These are phyloP conservation scores for Lymantria monacha DNA, from an alignment of 2,888 invertebrate species.

Conservation along the genomic window DNA sequence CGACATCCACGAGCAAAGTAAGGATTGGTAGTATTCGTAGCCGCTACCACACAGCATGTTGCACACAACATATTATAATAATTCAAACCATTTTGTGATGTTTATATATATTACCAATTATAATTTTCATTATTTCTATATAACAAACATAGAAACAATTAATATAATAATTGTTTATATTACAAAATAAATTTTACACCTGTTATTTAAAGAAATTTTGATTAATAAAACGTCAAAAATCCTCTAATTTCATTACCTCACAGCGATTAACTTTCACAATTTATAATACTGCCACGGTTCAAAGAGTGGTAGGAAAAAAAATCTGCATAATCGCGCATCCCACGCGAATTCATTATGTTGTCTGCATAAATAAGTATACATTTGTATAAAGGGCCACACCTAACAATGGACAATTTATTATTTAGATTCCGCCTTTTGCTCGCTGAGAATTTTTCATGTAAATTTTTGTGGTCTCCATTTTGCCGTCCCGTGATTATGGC, in stretches of 20 bases:
- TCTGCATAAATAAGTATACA: conserved; percentile 72
- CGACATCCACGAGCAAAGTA: too few relatives aligned
- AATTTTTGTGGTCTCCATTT: conserved; percentile 54
- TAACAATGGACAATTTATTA: conserved; percentile 79
- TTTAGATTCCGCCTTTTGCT: conserved; percentile 67
- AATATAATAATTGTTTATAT: too few relatives aligned
- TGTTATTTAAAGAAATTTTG: too few relatives aligned
- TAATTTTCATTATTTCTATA: too few relatives aligned
- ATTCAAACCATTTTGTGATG: too few relatives aligned
- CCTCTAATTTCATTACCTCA: background rate
- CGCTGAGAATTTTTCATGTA: conserved; percentile 64
- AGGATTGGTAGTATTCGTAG: too few relatives aligned
- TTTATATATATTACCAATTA: too few relatives aligned
- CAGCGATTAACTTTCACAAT: conserved; percentile 30
- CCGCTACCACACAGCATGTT: too few relatives aligned
- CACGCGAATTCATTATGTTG: conserved; percentile 71
- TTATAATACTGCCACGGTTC: conserved; percentile 41
- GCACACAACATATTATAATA: too few relatives aligned
- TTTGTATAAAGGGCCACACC: conserved; percentile 57
- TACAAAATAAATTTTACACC: too few relatives aligned
- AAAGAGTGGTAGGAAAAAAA: conserved; percentile 45
- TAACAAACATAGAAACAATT: too few relatives aligned
- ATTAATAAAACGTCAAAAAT: background rate
- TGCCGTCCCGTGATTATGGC: conserved; percentile 53
- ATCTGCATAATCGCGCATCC: conserved; percentile 64